A percentile compares a stretch with the other conserved stretches of the same genome.
Evolutionary conservation across 2,888 invertebrate species (phyloP).

Genomic region (Gisinianus flammeolus): DNA sequence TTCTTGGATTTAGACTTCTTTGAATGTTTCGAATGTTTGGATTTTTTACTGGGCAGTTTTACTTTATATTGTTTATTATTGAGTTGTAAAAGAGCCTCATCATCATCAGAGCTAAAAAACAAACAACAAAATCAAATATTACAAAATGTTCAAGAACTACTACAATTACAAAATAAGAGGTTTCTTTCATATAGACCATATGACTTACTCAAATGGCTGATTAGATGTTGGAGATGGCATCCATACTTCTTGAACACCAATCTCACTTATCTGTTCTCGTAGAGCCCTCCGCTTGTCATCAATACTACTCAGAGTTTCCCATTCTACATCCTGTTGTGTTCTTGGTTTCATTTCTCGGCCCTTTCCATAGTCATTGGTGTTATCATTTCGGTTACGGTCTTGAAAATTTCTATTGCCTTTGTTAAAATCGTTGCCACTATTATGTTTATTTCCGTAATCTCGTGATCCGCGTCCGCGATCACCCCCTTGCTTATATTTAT

Average conservation of each 20-base stretch:
- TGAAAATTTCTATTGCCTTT: background rate
- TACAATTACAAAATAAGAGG: no score
- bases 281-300: conserved; percentile 49
- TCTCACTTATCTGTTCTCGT: conserved; percentile 55
- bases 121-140: background rate
- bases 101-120: conserved; percentile 52
- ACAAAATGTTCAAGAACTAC: no score
- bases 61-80: conserved; percentile 25
- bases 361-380: background rate
- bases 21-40: conserved; percentile 36
- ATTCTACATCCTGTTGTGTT: background rate
- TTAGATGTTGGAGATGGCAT: conserved; percentile 43
- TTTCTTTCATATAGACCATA: no score
- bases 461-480: background rate
- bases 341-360: background rate
- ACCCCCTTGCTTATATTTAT: background rate
- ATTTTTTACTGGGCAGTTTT: conserved; percentile 16
- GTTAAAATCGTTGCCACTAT: background rate
- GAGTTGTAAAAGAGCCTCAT: conserved; percentile 42
- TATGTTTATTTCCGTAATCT: background rate
- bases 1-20: conserved; percentile 44
- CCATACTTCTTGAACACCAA: conserved; percentile 57
- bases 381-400: background rate
- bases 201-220: conserved; percentile 52
- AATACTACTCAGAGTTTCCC: conserved; percentile 18